Evolutionary conservation across 2,888 invertebrate species (phyloP), one percentile per base, ranked within the genome.

Genomic region (Epirrhoe alternata): DNA sequence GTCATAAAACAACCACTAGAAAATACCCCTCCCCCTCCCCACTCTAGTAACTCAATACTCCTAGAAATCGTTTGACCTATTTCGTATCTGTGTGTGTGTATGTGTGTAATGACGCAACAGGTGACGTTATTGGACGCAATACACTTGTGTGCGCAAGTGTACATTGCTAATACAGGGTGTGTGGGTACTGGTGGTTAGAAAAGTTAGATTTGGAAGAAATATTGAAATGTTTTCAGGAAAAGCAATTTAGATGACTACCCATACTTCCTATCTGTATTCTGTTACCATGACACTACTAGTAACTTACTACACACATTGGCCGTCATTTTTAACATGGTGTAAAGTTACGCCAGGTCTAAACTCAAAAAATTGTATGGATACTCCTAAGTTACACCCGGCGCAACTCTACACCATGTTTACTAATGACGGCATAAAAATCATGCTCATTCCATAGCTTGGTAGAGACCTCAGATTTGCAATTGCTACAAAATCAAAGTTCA

Each of bases 71-170:
- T 65, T 66, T 68, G 69, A 69, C 72, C 72, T 68, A 72, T 72
- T 69, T 72, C 8, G 0, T 49, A 30, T 35, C n/a, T 45, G 38
- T 65, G 72, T 38, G 65, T 30, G 6, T 53, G 73, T 75, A 73
- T 56, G 75, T 45, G 73, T 69, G 62, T 61, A 66, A 60, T 74
- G 75, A 72, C 75, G 75, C 81, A 82, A 82, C 81, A 81, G 74
- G 81, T 82, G 69, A 72, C 57, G 67, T 71, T 79, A 82, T 81
- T 74, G 78, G 81, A 74, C 82, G 74, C 62, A 33, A 35, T 65
- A 38, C 64, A 47, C 67, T 61, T 73, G 77, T 78, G 77, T 77
- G 77, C 59, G 73, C 73, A 61, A 59, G 54, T 64, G 47, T 42
- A 45, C 53, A 0, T 52, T 5, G 8, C 55, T 69, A 71, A 69